Conservation (phyloP, 2,888 invertebrate species). For the Calliopum simillimum region DNA sequence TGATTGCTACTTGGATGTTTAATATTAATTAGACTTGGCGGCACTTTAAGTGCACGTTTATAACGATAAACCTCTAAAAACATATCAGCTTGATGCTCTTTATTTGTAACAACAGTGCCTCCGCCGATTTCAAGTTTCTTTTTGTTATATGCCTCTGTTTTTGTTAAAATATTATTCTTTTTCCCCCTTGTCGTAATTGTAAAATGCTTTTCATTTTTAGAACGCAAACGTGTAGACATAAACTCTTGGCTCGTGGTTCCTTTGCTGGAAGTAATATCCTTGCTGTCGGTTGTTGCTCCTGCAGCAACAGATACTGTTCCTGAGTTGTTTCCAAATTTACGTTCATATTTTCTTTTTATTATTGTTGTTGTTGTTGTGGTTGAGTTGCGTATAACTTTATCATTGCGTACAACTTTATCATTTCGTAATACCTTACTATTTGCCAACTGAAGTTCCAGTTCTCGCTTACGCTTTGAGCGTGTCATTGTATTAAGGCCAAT, state of each 20-base stretch:
- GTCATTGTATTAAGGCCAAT: constrained; percentile 65
- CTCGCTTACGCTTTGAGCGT: constrained; percentile 64
- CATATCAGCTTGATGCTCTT: constrained; percentile 50
- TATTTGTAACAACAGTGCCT: background rate
- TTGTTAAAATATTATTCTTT: constrained; percentile 68
- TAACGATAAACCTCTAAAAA: constrained; percentile 80
- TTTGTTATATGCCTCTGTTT: constrained; percentile 72
- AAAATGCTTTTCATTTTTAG: constrained; percentile 41
- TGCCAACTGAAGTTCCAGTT: constrained; percentile 63
- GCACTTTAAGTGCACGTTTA: constrained; percentile 85
- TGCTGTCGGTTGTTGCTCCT: constrained; percentile 14
- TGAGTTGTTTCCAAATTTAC: constrained; percentile 50
- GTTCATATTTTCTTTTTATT: constrained; percentile 61
- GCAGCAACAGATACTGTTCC: constrained; percentile 8
- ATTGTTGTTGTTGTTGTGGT: constrained; percentile 58
- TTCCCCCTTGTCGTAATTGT: constrained; percentile 44
- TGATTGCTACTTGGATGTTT: constrained; percentile 77
- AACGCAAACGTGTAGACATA: constrained; percentile 54
- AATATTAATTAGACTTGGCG: constrained; percentile 82
- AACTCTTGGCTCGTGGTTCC: constrained; percentile 47
- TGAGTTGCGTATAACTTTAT: constrained; percentile 63
- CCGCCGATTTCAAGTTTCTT: constrained; percentile 23
- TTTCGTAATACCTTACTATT: constrained; percentile 65
- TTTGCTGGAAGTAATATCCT: constrained; percentile 40
- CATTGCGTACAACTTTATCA: constrained; percentile 64